These are phyloP conservation scores for Cryptomyrus ogoouensis DNA, from an alignment of 2,113 vertebrate genomes.

Conservation along the genomic window DNA sequence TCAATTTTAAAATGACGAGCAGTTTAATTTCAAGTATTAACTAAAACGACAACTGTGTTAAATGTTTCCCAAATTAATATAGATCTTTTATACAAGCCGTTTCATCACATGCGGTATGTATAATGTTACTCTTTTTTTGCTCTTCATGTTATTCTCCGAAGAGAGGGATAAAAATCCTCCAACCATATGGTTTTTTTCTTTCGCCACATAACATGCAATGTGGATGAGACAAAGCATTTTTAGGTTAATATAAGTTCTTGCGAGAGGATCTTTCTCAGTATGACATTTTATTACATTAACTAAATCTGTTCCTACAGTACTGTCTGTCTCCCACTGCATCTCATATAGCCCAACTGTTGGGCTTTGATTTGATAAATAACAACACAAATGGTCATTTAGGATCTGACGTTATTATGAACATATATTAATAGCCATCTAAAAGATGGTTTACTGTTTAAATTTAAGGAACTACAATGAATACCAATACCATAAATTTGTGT, in stretches of 20 bases:
- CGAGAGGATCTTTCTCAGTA: not conserved
- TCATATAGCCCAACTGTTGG: not conserved
- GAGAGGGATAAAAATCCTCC: not conserved
- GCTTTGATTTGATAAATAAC: not conserved
- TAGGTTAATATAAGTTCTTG: not conserved
- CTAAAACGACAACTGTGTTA: not conserved
- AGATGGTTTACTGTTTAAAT: not conserved
- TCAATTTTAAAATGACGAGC: not conserved
- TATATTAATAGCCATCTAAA: not conserved
- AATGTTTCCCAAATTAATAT: not conserved
- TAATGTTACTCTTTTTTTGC: not conserved
- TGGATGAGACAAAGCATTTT: not conserved
- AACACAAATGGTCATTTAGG: not conserved
- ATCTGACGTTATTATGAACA: not conserved
- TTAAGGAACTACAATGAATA: not conserved
- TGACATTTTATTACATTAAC: not conserved
- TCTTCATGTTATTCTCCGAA: not conserved
- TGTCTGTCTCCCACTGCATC: not conserved
- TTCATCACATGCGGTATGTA: not conserved
- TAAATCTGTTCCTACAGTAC: not conserved
- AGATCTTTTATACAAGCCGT: not conserved
- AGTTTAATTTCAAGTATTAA: not conserved
- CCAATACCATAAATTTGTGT: not conserved
- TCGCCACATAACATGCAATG: not conserved
- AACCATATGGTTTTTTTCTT: not conserved